phyloP scores from a whole-genome alignment of 2,797 vertebrate genomes.

The Emys orbicularis region DNA sequence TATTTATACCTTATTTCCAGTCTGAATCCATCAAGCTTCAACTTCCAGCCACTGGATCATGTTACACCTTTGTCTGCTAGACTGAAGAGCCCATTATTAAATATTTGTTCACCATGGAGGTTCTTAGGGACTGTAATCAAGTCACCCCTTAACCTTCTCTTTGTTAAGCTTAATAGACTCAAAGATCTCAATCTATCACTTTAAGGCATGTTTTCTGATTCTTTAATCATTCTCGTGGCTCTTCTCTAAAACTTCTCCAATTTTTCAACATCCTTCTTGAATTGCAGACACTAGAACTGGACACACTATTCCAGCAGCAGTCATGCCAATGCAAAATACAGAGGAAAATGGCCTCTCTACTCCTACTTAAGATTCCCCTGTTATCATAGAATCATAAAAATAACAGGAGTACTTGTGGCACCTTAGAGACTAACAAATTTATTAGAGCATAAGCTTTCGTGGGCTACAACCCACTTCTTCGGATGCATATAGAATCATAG shows the following conservation, averaged over 20 bases:
- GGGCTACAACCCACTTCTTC: too few relatives aligned
- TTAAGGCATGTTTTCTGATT: background rate
- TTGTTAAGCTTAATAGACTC: background rate
- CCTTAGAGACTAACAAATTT: too few relatives aligned
- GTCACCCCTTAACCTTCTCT: background rate
- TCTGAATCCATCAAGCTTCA: background rate
- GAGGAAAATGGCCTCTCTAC: background rate
- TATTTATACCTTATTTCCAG: background rate
- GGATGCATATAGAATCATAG: too few relatives aligned
- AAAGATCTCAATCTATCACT: background rate
- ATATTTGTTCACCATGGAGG: background rate
- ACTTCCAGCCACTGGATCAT: background rate
- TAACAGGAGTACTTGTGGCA: too few relatives aligned
- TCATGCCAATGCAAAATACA: background rate
- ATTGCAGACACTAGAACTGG: background rate
- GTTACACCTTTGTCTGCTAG: background rate
- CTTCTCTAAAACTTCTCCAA: background rate
- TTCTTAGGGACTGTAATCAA: background rate
- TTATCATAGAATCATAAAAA: background rate
- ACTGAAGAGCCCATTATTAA: background rate
- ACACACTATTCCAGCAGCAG: background rate
- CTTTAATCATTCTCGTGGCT: background rate
- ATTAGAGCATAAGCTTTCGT: too few relatives aligned
- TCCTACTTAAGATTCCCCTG: background rate
- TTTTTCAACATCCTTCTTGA: background rate